Percentiles rank a stretch among this genome's conserved stretches.
Conservation (phyloP, 2,113 vertebrate genomes). For the Nipponia nippon region DNA sequence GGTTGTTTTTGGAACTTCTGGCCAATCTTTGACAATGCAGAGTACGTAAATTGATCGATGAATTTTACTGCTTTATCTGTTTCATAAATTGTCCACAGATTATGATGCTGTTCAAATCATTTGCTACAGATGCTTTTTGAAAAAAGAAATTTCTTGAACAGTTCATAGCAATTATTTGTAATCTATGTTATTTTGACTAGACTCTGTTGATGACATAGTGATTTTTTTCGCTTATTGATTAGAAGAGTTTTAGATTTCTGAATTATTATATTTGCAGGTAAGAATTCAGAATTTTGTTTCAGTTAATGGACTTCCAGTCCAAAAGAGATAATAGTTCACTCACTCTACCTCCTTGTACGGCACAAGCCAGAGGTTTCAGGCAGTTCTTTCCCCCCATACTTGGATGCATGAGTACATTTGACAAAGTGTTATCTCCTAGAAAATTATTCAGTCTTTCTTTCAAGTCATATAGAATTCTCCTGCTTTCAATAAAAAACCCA, state of each 20-base stretch:
- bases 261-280: background rate
- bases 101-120: background rate
- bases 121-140: background rate
- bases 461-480: constrained; percentile 24
- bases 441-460: constrained; percentile 39
- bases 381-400: background rate
- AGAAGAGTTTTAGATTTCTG: background rate
- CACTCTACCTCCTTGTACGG: background rate
- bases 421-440: background rate
- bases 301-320: background rate
- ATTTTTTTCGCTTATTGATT: background rate
- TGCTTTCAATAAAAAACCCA: constrained; percentile 46
- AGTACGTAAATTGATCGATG: background rate
- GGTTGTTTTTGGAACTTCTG: background rate
- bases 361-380: background rate
- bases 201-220: background rate
- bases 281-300: background rate
- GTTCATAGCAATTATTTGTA: background rate
- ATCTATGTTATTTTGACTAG: background rate
- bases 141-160: background rate
- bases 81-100: background rate
- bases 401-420: background rate
- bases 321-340: background rate
- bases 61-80: background rate
- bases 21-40: background rate